These are phyloP conservation scores for Craniophora ligustri DNA, from an alignment of 2,888 invertebrate genomes.

Conservation along the genomic window DNA sequence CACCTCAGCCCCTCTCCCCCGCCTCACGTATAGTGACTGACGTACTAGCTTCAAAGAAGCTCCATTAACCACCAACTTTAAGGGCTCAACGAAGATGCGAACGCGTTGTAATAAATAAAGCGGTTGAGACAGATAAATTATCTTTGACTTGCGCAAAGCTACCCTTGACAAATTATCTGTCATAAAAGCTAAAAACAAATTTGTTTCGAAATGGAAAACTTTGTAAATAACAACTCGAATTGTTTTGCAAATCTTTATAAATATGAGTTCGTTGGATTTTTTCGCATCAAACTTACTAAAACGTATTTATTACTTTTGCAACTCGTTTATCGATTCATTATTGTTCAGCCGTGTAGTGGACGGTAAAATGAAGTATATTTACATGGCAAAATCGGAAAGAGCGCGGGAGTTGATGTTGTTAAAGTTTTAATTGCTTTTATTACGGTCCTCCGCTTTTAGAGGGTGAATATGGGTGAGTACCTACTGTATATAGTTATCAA, in stretches of 20 bases:
- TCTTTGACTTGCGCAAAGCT: constrained; percentile 85
- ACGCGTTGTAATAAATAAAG: constrained; percentile 86
- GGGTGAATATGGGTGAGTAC: constrained; percentile 74
- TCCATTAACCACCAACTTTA: constrained; percentile 85
- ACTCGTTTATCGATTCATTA: constrained; percentile 67
- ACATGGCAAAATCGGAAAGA: constrained; percentile 67
- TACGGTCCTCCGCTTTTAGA: constrained; percentile 77
- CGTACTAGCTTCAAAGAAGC: constrained; percentile 79
- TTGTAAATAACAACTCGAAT: constrained; percentile 75
- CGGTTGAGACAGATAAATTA: constrained; percentile 87
- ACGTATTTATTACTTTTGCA: constrained; percentile 55
- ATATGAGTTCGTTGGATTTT: constrained; percentile 57
- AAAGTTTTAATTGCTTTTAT: constrained; percentile 87
- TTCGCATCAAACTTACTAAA: constrained; percentile 53
- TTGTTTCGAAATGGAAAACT: constrained; percentile 82
- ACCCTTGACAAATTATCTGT: constrained; percentile 86
- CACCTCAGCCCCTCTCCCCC: constrained; percentile 37
- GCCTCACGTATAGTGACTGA: constrained; percentile 70
- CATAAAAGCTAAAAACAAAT: constrained; percentile 86
- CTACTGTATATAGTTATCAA: constrained; percentile 73
- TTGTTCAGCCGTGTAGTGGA: constrained; percentile 54
- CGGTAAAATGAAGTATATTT: constrained; percentile 68
- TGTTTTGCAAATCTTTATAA: constrained; percentile 69
- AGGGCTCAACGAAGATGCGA: constrained; percentile 84
- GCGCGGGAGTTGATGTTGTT: constrained; percentile 76